A percentile compares a stretch with the other conserved stretches of the same genome.
Evolutionary conservation across 1,140 invertebrate species (phyloP).

Genomic region (Ostrea edulis): DNA sequence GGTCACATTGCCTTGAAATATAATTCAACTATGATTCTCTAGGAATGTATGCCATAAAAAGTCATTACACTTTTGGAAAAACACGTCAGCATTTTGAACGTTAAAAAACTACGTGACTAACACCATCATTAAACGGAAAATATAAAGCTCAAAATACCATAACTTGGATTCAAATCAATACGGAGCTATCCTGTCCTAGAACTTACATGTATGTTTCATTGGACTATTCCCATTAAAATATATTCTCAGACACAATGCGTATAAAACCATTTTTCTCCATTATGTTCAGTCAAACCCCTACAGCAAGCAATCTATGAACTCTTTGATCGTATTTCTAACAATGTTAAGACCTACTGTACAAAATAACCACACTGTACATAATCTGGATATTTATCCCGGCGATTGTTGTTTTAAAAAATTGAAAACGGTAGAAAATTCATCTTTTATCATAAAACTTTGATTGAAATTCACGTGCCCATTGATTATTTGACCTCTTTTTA

Average conservation of each 20-base stretch:
- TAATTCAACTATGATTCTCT: background rate
- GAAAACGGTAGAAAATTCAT: background rate
- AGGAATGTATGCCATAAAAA: background rate
- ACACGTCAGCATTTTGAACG: background rate
- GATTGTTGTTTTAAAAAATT: background rate
- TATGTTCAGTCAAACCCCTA: slow-evolving; percentile 11
- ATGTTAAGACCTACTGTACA: background rate
- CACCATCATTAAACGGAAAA: background rate
- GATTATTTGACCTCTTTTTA: too few relatives aligned
- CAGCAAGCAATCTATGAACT: background rate
- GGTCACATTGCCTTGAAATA: background rate
- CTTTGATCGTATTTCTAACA: slow-evolving; percentile 14
- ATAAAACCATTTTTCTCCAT: background rate
- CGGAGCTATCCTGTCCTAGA: background rate
- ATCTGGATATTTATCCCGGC: background rate
- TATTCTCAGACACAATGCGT: background rate
- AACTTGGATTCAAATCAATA: too few relatives aligned
- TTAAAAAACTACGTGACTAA: background rate
- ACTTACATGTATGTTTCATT: background rate
- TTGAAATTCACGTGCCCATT: too few relatives aligned
- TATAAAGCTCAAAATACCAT: background rate
- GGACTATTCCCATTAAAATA: background rate
- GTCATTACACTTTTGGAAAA: background rate
- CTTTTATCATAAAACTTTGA: background rate
- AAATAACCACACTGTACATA: background rate